phyloP scores from a whole-genome alignment of 2,888 invertebrate species.

The Seladonia tumulorum region DNA sequence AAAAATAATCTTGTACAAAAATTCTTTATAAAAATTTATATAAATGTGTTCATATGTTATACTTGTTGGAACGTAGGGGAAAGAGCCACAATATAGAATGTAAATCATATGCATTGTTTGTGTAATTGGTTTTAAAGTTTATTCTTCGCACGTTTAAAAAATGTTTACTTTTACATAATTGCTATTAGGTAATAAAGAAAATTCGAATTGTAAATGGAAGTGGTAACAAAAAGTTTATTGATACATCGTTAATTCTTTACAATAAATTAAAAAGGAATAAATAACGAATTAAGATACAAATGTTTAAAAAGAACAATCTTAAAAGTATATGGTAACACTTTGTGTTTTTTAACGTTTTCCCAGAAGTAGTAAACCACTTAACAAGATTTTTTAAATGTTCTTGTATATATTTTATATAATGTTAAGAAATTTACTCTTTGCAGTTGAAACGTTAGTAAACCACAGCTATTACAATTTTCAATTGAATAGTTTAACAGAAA shows the following conservation, averaged over 20 bases:
- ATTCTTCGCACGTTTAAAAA: neutral
- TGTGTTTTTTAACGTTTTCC: neutral
- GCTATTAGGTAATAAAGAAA: neutral
- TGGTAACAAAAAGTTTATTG: slow-evolving; percentile 56
- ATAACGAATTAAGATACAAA: slow-evolving; percentile 16
- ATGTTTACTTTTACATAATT: neutral
- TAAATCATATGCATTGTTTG: neutral
- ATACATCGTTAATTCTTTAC: slow-evolving; percentile 39
- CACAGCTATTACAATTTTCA: slow-evolving; percentile 16
- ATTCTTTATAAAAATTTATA: slow-evolving; percentile 6
- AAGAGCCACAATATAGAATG: too few relatives aligned
- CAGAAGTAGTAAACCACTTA: slow-evolving; percentile 7
- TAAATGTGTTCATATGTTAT: neutral
- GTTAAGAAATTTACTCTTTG: slow-evolving; percentile 32
- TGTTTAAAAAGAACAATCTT: slow-evolving; percentile 37
- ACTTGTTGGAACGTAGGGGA: neutral
- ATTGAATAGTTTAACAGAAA: slow-evolving; percentile 4
- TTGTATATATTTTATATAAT: neutral
- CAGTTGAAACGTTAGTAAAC: slow-evolving; percentile 8
- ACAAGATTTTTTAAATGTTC: neutral
- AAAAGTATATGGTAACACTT: slow-evolving; percentile 30
- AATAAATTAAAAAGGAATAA: slow-evolving; percentile 35
- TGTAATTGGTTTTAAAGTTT: neutral
- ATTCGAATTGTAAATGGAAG: neutral
- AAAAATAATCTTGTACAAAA: neutral